Conservation (phyloP, 1,140 invertebrate species). For the Sitophilus oryzae region DNA sequence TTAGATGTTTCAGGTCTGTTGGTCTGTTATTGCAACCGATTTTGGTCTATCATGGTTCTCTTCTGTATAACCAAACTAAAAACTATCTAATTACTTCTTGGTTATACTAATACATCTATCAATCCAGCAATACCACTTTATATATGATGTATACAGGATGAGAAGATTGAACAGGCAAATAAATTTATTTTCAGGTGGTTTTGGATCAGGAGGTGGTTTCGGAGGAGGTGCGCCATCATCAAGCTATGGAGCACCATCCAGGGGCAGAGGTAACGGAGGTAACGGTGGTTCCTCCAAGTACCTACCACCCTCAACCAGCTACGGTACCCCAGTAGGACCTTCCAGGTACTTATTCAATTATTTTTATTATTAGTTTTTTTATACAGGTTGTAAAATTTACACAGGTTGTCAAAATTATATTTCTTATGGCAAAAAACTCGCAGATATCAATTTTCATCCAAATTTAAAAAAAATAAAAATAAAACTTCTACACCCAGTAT, state of each 20-base stretch:
- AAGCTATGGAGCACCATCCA: slow-evolving; percentile 25
- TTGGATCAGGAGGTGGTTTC: slow-evolving; percentile 30
- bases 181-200: slow-evolving; percentile 7
- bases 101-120: slow-evolving; percentile 12
- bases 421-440: no score
- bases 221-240: slow-evolving; percentile 27
- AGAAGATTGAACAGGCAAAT: no score
- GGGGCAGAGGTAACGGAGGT: slow-evolving; percentile 7
- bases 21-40: no score
- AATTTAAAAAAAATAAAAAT: no score
- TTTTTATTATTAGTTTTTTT: slow-evolving; percentile 33
- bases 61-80: no score
- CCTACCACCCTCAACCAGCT: slow-evolving; percentile 33
- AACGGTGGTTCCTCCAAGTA: slow-evolving; percentile 43
- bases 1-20: no score
- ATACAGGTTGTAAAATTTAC: slow-evolving; percentile 30
- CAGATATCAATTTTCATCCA: no score
- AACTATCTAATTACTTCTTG: no score
- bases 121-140: no score
- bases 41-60: no score
- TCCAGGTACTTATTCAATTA: slow-evolving; percentile 12
- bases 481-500: no score
- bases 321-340: slow-evolving; percentile 30
- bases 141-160: no score
- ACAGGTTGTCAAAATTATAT: slow-evolving; percentile 19